phyloP scores from a whole-genome alignment of 2,797 vertebrate genomes.

The Dermochelys coriacea region DNA sequence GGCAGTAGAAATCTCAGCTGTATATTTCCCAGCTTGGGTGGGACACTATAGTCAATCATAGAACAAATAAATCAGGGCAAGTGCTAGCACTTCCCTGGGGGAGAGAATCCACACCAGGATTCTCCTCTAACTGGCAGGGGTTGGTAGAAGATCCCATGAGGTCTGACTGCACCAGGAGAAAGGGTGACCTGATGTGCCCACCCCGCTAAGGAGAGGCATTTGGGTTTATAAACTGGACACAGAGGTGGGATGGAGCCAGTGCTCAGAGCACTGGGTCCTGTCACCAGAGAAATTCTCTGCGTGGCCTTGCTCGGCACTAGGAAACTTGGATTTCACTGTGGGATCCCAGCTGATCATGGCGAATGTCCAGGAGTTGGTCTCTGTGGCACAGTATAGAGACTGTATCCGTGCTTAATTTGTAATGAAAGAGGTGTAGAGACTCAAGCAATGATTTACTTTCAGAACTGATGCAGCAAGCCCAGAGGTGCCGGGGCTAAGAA shows the following conservation, averaged over 20 bases:
- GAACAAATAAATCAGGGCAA: fast-evolving
- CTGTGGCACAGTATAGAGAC: neutral
- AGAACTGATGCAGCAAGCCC: too few relatives aligned
- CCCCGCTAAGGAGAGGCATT: neutral
- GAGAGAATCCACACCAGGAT: neutral
- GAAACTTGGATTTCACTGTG: neutral
- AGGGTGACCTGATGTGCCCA: neutral
- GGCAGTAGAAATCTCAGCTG: conserved; percentile 49
- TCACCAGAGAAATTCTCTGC: neutral
- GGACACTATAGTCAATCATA: neutral
- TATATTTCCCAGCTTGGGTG: neutral
- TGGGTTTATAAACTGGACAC: neutral
- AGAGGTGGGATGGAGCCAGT: neutral
- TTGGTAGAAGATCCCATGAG: neutral
- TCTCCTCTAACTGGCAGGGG: neutral
- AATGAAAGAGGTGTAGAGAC: too few relatives aligned
- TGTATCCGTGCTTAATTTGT: too few relatives aligned
- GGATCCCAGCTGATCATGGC: neutral
- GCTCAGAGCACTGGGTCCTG: neutral
- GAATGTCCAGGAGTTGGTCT: neutral
- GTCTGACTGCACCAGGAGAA: neutral
- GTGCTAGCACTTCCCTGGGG: neutral
- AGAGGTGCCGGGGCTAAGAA: too few relatives aligned
- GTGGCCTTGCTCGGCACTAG: neutral
- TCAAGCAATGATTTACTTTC: too few relatives aligned